Evolutionary conservation across 2,797 vertebrate species (phyloP), one percentile per base, ranked within the genome.

Genomic region (Gymnocypris eckloni): DNA sequence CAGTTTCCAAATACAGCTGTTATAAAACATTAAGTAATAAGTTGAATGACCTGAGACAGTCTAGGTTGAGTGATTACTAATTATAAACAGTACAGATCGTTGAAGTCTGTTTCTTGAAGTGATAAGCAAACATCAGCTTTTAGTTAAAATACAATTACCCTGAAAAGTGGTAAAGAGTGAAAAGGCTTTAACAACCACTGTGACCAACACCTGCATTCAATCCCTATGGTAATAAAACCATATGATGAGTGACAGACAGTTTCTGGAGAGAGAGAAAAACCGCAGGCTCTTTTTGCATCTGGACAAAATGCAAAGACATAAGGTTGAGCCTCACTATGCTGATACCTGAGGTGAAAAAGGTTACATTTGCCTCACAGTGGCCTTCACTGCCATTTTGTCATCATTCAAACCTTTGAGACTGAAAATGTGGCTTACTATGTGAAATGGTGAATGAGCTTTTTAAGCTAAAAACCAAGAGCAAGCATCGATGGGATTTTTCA

Each of bases 1-100:
- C 72, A 79, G 72, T 86, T 76, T 81, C 86, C 59, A 59, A 86
- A 87, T 81, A 83, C 39, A 87, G 67, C 81, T 2, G 77, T 86
- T 89, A 90, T 86, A 89, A 88, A 90, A 90, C 79, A 83, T 81
- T 81, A 39, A 75, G 45, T 20, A 39, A 37, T 69, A 83, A 73
- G 81, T 86, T 90, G 75, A 90, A 85, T 91, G 90, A 92, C 90
- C 90, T 89, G 90, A 91, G 89, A 89, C 89, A 86, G 90, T 86
- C 88, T 87, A 86, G 78, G 77, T 83, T 89, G 80, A 88, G 85
- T 70, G 86, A 86, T 88, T 73, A 81, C 41, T 52, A 59, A 54
- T 72, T 86, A 89, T 86, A 89, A 89, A 89, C 72, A 89, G 87
- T 87, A 88, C 87, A 82, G 82, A 81, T 77, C 41, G 28, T 71